phyloP scores from a whole-genome alignment of 2,797 vertebrate genomes.

The Notoglanidium macrostoma region DNA sequence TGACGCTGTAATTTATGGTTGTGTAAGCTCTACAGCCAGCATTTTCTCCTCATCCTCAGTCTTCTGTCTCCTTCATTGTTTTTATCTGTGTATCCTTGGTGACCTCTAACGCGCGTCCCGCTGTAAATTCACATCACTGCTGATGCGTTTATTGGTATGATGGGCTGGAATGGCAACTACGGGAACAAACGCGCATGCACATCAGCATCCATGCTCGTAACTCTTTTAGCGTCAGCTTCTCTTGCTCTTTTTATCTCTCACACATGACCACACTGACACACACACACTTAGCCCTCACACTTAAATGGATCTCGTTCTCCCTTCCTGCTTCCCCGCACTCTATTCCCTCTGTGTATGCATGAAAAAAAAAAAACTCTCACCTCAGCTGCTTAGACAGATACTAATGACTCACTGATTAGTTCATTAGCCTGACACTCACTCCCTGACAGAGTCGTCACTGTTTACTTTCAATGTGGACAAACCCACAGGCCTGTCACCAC shows the following conservation, averaged over 20 bases:
- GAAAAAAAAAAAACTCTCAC: slow-evolving; percentile 49
- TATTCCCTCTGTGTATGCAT: slow-evolving; percentile 50
- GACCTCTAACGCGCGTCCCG: slow-evolving; percentile 34
- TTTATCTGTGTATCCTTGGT: slow-evolving; percentile 59
- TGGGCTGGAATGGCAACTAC: slow-evolving; percentile 67
- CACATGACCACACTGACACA: background rate
- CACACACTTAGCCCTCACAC: slow-evolving; percentile 60
- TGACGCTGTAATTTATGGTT: slow-evolving; percentile 58
- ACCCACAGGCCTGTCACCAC: slow-evolving; percentile 36
- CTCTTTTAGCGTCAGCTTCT: slow-evolving; percentile 31
- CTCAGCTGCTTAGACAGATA: slow-evolving; percentile 63
- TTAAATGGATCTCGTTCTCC: slow-evolving; percentile 62
- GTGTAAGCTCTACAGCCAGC: slow-evolving; percentile 63
- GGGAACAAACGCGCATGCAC: slow-evolving; percentile 45
- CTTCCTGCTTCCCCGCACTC: slow-evolving; percentile 48
- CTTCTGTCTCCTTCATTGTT: slow-evolving; percentile 33
- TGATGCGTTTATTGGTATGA: slow-evolving; percentile 69
- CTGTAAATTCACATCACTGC: slow-evolving; percentile 53
- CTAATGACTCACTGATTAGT: slow-evolving; percentile 77
- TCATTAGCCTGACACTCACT: slow-evolving; percentile 70
- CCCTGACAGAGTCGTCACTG: slow-evolving; percentile 59
- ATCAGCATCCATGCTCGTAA: slow-evolving; percentile 36
- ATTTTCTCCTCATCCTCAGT: slow-evolving; percentile 56
- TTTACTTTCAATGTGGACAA: slow-evolving; percentile 65
- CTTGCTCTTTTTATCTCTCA: slow-evolving; percentile 34